Base-by-base conservation (phyloP, 2,888 invertebrate genomes). In the Lasioglossum calceatum region DNA sequence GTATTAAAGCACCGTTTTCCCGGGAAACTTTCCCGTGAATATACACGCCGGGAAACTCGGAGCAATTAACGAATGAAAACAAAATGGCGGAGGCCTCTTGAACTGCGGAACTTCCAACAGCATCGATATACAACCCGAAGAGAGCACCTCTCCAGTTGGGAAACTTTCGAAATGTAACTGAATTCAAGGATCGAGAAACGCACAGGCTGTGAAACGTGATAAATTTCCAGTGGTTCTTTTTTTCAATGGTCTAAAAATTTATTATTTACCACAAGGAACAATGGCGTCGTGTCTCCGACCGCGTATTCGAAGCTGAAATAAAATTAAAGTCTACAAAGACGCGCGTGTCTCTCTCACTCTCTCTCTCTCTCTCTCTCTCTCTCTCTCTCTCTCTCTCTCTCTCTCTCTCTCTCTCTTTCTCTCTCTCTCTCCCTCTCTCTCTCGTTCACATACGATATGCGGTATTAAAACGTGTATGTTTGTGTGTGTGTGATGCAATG, bases 191-290 rank as follows among this genome's bases (percentile, higher is more conserved):
- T 67, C 36, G 36, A 67, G 32, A 54, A 54, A 54, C 54, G 7
- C 64, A 8, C 36, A 67, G 67, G 67, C 67, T 67, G 36, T 67
- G 36, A 67, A 67, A 54, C 54, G 50, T 54, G 32, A 32, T 32
- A 36, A 67, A 67, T 32, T 36, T 32, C 4, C 67, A 23, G 32
- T 36, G 19, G 67, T 36, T 27, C 32, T 14, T 32, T 64, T 61
- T 67, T 36, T 67, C 8, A 67, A 67, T 67, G 67, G 4, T 67
- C 67, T 67, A 67, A 67, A 67, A 67, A 36, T 67, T 67, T 67
- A 36, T 67, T 67, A 67, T n/a, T 67, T 67, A 67, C 67, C 67
- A 67, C 36, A 42, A 71, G 71, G 71, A 71, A 71, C 42, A 71
- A 71, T 71, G 71, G 71, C 71, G 71, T 71, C 71, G 67, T 67